Evolutionary conservation across 2,113 vertebrate species (phyloP).

Genomic region (Budorcas taxicolor): DNA sequence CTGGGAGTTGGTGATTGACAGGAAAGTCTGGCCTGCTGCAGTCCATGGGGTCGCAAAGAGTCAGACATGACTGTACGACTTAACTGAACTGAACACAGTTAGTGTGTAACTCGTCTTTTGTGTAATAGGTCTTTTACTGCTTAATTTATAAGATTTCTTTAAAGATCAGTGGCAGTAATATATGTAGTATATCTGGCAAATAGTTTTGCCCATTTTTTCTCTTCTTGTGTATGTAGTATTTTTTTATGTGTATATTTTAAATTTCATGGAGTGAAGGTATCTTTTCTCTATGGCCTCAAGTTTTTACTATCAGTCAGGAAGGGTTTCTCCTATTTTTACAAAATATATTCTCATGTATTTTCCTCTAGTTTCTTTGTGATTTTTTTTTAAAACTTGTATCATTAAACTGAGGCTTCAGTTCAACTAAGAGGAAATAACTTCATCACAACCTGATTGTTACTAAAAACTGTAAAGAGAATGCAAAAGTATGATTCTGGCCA

Average conservation of each 20-base stretch:
- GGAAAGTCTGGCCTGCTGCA: not conserved
- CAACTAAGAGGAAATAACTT: not conserved
- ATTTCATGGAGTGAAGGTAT: not conserved
- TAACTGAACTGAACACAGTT: not conserved
- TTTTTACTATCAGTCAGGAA: not conserved
- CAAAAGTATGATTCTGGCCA: not conserved
- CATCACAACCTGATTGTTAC: not conserved
- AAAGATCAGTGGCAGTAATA: not conserved
- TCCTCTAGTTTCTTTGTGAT: not conserved
- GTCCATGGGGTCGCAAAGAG: not conserved
- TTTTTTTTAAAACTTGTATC: not conserved
- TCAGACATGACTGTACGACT: rapidly evolving
- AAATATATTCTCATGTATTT: not conserved
- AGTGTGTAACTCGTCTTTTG: not conserved
- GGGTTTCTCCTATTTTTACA: not conserved
- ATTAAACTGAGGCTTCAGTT: not conserved
- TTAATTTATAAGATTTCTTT: not conserved
- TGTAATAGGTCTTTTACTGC: not conserved
- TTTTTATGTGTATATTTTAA: not conserved
- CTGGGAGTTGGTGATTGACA: not conserved
- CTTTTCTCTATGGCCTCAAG: not conserved
- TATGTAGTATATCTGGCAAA: not conserved
- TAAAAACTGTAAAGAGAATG: not conserved
- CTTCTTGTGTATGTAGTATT: not conserved
- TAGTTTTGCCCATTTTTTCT: not conserved